phyloP scores from a whole-genome alignment of 2,888 invertebrate species.

The Torymus texanus region DNA sequence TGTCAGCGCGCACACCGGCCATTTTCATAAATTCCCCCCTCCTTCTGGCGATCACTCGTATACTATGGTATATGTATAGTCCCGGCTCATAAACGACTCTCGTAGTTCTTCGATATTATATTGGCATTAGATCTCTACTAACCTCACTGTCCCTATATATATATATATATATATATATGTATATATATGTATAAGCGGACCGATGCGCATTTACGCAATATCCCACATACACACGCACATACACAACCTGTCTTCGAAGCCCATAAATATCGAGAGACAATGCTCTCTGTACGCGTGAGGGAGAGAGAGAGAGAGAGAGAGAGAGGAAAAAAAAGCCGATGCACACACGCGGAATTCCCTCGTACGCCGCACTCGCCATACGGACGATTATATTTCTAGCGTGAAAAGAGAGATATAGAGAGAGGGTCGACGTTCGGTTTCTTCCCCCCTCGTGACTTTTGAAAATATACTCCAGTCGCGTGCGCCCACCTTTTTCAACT shows the following conservation, averaged over 20 bases:
- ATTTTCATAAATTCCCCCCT: slow-evolving; percentile 27
- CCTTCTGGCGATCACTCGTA: background rate
- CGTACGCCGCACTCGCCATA: background rate
- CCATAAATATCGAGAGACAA: slow-evolving; percentile 53
- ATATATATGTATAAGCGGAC: too few species aligned
- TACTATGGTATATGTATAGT: too few species aligned
- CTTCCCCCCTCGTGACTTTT: too few species aligned
- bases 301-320: slow-evolving; percentile 34
- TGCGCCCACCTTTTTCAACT: too few species aligned
- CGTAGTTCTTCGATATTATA: background rate
- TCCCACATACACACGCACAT: slow-evolving; percentile 4
- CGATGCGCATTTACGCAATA: slow-evolving; percentile 46
- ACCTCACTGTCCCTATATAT: slow-evolving; percentile 10
- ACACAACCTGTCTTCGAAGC: slow-evolving; percentile 45
- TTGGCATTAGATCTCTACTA: slow-evolving; percentile 29
- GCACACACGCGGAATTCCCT: slow-evolving; percentile 39
- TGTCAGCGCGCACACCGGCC: slow-evolving; percentile 12
- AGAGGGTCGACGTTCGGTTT: too few species aligned
- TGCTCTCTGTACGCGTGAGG: slow-evolving; percentile 17
- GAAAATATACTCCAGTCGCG: too few species aligned
- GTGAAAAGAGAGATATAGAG: background rate
- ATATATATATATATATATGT: too few species aligned
- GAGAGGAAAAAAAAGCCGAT: slow-evolving; percentile 3
- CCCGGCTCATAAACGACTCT: slow-evolving; percentile 24
- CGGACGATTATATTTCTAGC: slow-evolving; percentile 40